Base-by-base conservation (phyloP, 1,140 invertebrate genomes). In the Trichonephila clavipes region DNA sequence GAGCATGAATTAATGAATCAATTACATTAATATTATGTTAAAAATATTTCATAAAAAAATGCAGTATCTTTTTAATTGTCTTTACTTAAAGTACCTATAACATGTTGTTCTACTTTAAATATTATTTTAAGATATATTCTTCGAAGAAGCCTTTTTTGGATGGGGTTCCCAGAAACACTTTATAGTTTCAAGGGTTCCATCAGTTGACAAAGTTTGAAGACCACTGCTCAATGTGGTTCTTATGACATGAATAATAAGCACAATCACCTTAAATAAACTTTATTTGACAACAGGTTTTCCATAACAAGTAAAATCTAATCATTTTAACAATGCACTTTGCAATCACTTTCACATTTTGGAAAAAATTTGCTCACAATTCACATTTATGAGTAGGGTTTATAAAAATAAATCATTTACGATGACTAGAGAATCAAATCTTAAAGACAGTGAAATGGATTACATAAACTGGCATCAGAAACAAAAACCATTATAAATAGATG, bases 281-380 rank as follows among this genome's bases (percentile, higher is more conserved):
- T 85, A 85, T 85, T 85, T 85, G 82, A 85, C 28, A 85, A 85
- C 82, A 85, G 82, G 44, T 85, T 61, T 85, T 58, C 8, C 82
- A 59, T 85, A 85, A 85, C 82, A 85, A 85, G 16, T 77, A 77
- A 77, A 77, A 77, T 77, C 69, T 77, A 77, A 34, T 28, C 18
- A 34, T 77, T 21, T 69, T 77, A 34, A 34, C 44, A 69, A 21
- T 69, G n/a, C n/a, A 69, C n/a, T 69, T 77, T 18, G 34, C 28
- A 77, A 28, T 77, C 69, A 77, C 24, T 77, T 77, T 18, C 69
- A 77, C 34, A 14, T 77, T 24, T 77, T 77, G 24, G 18, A 40
- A 77, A 34, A 77, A n/a, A n/a, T 28, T 69, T 72, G 66, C 34
- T 59, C 19, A 16, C 82, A 24, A 58, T 85, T 51, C 82, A 85